Conservation (phyloP, 2,113 vertebrate genomes). For the Sturnus vulgaris region DNA sequence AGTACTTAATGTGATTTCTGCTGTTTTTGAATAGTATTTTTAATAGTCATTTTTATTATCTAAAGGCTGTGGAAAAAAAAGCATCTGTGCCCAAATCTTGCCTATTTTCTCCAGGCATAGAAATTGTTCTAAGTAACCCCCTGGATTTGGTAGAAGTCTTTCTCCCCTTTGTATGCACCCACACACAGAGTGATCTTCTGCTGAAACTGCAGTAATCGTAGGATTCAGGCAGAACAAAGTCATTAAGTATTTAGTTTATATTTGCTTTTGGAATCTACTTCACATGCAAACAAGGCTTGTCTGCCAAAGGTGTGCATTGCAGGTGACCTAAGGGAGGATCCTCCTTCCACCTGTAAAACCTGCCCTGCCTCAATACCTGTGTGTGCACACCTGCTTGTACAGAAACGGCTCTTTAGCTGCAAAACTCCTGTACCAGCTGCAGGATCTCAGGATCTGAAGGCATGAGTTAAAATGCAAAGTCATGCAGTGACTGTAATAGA, state of each 20-base stretch:
- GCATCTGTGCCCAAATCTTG: not conserved
- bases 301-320: not conserved
- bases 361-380: not conserved
- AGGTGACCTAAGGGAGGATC: not conserved
- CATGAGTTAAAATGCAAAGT: not conserved
- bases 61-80: not conserved
- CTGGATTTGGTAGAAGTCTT: not conserved
- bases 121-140: not conserved
- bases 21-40: not conserved
- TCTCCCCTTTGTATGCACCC: not conserved
- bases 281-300: not conserved
- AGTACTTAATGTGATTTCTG: not conserved
- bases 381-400: fast-evolving
- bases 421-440: not conserved
- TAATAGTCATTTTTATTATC: not conserved
- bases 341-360: not conserved
- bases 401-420: not conserved
- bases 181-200: not conserved
- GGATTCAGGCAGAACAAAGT: not conserved
- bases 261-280: not conserved
- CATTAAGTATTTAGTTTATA: not conserved
- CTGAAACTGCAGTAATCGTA: not conserved
- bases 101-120: not conserved
- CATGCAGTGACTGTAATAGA: not conserved
- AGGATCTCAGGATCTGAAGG: not conserved